phyloP scores from a whole-genome alignment of 2,113 vertebrate genomes.

The Pycnonotus jocosus region DNA sequence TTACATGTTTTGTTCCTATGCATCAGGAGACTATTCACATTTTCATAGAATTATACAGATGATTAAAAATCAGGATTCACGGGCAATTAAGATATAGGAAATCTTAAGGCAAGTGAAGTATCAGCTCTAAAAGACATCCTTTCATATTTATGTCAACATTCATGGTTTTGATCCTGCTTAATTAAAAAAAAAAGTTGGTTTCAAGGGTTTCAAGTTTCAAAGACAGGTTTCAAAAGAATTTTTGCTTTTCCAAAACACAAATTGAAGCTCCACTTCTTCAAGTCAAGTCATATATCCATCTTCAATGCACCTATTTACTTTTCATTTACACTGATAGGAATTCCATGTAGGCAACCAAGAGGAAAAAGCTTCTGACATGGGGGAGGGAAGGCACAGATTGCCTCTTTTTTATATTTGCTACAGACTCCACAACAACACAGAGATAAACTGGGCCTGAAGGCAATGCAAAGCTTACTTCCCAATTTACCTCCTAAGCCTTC shows the following conservation, averaged over 20 bases:
- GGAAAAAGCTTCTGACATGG: background rate
- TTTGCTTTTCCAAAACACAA: background rate
- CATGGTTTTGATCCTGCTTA: background rate
- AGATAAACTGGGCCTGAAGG: background rate
- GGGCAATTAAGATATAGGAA: background rate
- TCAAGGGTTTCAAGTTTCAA: background rate
- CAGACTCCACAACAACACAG: background rate
- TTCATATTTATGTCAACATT: background rate
- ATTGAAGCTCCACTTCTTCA: background rate
- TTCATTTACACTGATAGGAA: background rate
- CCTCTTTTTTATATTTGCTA: background rate
- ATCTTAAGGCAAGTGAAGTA: background rate
- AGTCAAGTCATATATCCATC: background rate
- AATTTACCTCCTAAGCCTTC: background rate
- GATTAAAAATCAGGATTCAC: background rate
- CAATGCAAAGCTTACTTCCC: background rate
- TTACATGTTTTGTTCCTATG: background rate
- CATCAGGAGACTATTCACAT: background rate
- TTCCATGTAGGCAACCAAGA: constrained; percentile 15
- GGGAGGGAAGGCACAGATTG: background rate
- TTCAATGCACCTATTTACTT: background rate
- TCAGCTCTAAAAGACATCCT: background rate
- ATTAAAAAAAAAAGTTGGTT: background rate
- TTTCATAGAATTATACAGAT: background rate
- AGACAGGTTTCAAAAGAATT: background rate